A percentile compares a stretch with the other conserved stretches of the same genome.
Evolutionary conservation across 53 echinoderm and acorn worm genomes (phyloP).

Genomic region (Echinarachnius parma): DNA sequence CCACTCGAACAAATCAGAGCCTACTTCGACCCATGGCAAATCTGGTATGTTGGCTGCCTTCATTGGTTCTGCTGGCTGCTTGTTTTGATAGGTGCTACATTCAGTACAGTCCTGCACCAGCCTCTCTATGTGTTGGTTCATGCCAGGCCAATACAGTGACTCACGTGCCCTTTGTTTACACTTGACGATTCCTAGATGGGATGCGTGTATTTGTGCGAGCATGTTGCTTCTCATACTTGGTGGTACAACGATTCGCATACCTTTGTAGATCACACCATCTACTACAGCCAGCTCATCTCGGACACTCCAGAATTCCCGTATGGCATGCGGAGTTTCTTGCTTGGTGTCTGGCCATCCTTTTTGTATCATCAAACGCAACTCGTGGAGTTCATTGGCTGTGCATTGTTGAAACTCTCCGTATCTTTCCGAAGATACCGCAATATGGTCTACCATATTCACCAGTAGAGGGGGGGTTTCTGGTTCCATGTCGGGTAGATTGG

Average conservation of each 20-base stretch:
- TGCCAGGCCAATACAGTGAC: slow-evolving; percentile 58
- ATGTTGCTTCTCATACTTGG: slow-evolving; percentile 51
- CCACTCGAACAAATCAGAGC: slow-evolving; percentile 51
- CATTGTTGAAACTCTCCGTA: slow-evolving; percentile 41
- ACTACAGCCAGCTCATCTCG: slow-evolving; percentile 59
- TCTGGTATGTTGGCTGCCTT: slow-evolving; percentile 39
- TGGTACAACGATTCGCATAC: slow-evolving; percentile 63
- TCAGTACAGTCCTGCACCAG: slow-evolving; percentile 49
- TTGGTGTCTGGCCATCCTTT: slow-evolving; percentile 74
- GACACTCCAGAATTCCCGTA: slow-evolving; percentile 52
- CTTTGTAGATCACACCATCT: slow-evolving; percentile 64
- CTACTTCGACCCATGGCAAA: slow-evolving; percentile 48
- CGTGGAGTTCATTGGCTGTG: slow-evolving; percentile 56
- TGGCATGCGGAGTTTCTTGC: slow-evolving; percentile 42
- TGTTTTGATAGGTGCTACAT: slow-evolving; percentile 44
- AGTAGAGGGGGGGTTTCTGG: slow-evolving; percentile 34
- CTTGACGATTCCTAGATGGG: slow-evolving; percentile 52
- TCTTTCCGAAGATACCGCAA: slow-evolving; percentile 42
- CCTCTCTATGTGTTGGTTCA: slow-evolving; percentile 47
- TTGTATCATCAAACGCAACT: slow-evolving; percentile 44
- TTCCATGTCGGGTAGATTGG: slow-evolving; percentile 41
- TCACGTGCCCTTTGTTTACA: slow-evolving; percentile 56
- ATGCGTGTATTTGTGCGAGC: slow-evolving; percentile 40
- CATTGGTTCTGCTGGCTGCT: slow-evolving; percentile 45
- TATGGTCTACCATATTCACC: slow-evolving; percentile 55